These are phyloP conservation scores for Lophotis ruficrista DNA, from an alignment of 2,113 vertebrate species.

Conservation along the genomic window DNA sequence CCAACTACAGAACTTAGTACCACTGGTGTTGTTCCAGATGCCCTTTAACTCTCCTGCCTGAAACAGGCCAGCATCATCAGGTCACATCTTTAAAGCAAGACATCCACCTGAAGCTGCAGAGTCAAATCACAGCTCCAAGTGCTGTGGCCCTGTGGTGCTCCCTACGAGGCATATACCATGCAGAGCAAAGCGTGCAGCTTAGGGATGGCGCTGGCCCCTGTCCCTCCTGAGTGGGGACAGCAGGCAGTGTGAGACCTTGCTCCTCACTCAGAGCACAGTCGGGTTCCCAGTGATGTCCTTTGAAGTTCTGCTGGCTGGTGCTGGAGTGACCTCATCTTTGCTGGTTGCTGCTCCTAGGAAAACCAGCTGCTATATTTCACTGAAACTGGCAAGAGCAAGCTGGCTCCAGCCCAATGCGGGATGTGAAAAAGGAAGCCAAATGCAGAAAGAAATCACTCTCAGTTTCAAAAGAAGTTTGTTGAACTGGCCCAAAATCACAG, in stretches of 20 bases:
- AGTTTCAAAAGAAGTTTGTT: not conserved
- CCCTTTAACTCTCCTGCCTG: not conserved
- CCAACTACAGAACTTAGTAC: not conserved
- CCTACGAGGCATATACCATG: not conserved
- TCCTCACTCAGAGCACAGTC: not conserved
- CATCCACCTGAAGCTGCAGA: not conserved
- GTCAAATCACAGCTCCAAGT: not conserved
- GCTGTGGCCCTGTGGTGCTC: not conserved
- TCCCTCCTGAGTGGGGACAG: not conserved
- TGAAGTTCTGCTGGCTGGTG: not conserved
- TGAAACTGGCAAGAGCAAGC: not conserved
- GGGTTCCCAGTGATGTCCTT: not conserved
- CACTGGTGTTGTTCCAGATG: not conserved
- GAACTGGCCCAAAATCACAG: not conserved
- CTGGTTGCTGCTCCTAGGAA: not conserved
- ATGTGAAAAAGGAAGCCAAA: not conserved
- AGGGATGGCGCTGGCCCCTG: accelerated
- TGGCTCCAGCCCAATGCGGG: not conserved
- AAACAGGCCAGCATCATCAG: not conserved
- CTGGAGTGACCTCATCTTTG: not conserved
- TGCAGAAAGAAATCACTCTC: not conserved
- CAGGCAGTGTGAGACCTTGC: not conserved
- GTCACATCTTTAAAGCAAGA: not conserved
- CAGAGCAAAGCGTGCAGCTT: not conserved
- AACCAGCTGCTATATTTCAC: not conserved